A percentile compares a stretch with the other conserved stretches of the same genome.
phyloP scores from a whole-genome alignment of 2,797 vertebrate species.

The Neosilurus hyrtlii region DNA sequence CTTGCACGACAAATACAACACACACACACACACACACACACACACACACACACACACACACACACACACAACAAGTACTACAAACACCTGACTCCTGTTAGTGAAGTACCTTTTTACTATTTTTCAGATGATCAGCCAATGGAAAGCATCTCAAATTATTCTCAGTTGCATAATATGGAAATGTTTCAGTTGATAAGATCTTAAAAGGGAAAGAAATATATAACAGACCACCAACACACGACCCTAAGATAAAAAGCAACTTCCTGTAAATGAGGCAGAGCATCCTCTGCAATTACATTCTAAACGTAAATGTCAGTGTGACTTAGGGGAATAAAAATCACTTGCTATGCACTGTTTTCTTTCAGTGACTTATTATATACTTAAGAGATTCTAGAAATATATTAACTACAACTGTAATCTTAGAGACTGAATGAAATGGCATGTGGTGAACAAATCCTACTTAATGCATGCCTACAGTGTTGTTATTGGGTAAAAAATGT shows the following conservation, averaged over 20 bases:
- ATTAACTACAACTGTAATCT: not conserved
- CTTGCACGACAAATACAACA: slow-evolving; percentile 35
- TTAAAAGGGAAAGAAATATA: not conserved
- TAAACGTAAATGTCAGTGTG: slow-evolving; percentile 1
- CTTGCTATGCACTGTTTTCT: not conserved
- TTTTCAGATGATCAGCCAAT: slow-evolving; percentile 3
- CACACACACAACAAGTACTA: slow-evolving; percentile 8
- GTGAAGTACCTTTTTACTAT: not conserved
- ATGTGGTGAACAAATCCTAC: not conserved
- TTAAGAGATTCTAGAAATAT: no score
- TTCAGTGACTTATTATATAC: not conserved
- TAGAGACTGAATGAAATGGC: not conserved
- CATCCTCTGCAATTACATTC: not conserved
- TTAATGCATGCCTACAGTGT: not conserved
- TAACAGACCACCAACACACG: slow-evolving; percentile 28
- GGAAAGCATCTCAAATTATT: not conserved
- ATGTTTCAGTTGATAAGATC: slow-evolving; percentile 24
- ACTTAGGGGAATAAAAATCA: not conserved
- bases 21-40: slow-evolving; percentile 17
- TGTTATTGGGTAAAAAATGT: not conserved
- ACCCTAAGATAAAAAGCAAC: slow-evolving; percentile 19
- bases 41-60: not conserved
- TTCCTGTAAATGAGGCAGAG: slow-evolving; percentile 10
- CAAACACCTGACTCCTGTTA: not conserved
- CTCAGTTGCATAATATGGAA: not conserved